These are phyloP conservation scores for Stegana nigrithorax DNA, from an alignment of 2,888 invertebrate genomes.

Conservation along the genomic window DNA sequence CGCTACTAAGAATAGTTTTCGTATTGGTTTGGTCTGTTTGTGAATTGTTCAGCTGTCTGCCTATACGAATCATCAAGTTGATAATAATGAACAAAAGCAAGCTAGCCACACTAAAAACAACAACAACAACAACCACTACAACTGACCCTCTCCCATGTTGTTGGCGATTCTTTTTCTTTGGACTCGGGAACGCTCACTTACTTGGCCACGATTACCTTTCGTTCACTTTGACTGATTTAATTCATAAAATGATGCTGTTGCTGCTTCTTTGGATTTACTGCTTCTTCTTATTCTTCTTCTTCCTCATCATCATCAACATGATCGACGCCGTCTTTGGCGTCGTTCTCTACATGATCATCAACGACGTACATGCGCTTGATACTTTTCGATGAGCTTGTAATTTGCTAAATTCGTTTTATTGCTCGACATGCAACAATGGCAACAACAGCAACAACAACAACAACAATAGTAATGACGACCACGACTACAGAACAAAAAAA, in stretches of 20 bases:
- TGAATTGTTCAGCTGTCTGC: slow-evolving; percentile 15
- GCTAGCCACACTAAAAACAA: not conserved
- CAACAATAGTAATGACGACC: not conserved
- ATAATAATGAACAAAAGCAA: not conserved
- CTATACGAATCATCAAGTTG: slow-evolving; percentile 4
- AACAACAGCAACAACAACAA: slow-evolving; percentile 25
- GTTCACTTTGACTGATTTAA: slow-evolving; percentile 59
- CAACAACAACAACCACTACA: not conserved
- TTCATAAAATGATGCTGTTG: slow-evolving; percentile 56
- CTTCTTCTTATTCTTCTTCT: not conserved
- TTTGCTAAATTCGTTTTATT: slow-evolving; percentile 60
- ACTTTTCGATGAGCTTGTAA: slow-evolving; percentile 50
- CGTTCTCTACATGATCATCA: not conserved
- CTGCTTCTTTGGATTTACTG: too few species aligned
- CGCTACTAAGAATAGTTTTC: not conserved
- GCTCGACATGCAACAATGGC: slow-evolving; percentile 53
- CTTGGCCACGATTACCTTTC: slow-evolving; percentile 22
- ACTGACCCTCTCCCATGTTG: not conserved
- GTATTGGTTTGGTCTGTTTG: slow-evolving; percentile 8
- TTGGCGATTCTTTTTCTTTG: not conserved
- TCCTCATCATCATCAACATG: not conserved
- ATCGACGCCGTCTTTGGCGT: not conserved
- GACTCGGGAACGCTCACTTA: slow-evolving; percentile 11
- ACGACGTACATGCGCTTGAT: not conserved
- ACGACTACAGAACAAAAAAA: too few species aligned